Evolutionary conservation across 2,113 vertebrate genomes (phyloP), one percentile per base, ranked within the genome.

Genomic region (Periophthalmus modestus): DNA sequence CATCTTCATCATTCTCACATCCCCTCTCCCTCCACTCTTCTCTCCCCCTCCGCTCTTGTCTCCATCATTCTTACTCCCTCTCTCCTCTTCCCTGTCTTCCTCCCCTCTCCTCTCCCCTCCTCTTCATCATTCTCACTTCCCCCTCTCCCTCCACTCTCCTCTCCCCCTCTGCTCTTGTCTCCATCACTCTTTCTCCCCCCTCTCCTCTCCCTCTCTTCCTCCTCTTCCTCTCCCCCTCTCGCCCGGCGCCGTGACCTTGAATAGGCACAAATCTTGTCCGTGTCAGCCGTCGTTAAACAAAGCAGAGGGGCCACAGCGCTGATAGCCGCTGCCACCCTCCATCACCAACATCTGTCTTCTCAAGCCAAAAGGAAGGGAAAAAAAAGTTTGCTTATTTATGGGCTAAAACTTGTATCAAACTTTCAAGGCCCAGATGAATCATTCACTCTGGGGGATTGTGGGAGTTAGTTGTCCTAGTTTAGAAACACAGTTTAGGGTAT

Each of bases 211-310:
- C 54, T n/a, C 7, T 12, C 54, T n/a, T 15, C 15, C 54, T 21
- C n/a, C 54, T 57, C 55, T 58, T 14, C 57, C 23, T 14, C 23
- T 23, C 23, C 21, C 21, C 21, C 55, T 24, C 21, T 14, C 71
- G 87, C 73, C 83, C 70, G 3, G 84, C 87, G 83, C 72, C 85
- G n/a, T 68, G 74, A 90, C 87, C 91, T 91, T 91, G 87, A 89
- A 82, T 90, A 79, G 86, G 85, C 82, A 87, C 89, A 89, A 90
- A 92, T 90, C 86, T 80, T 65, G 81, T 85, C 76, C 84, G 87
- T 91, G 88, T 90, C 91, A 89, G 88, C 85, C 78, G 78, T 87
- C 89, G 89, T 91, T 92, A 90, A 91, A 81, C 87, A 83, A 75
- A 89, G 87, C 88, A 71, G 66, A 16, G 73, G 34, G 75, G 83